Percentiles rank a stretch among this genome's conserved stretches.
Conservation (phyloP, 1,140 invertebrate genomes). For the Caenorhabditis tropicalis region DNA sequence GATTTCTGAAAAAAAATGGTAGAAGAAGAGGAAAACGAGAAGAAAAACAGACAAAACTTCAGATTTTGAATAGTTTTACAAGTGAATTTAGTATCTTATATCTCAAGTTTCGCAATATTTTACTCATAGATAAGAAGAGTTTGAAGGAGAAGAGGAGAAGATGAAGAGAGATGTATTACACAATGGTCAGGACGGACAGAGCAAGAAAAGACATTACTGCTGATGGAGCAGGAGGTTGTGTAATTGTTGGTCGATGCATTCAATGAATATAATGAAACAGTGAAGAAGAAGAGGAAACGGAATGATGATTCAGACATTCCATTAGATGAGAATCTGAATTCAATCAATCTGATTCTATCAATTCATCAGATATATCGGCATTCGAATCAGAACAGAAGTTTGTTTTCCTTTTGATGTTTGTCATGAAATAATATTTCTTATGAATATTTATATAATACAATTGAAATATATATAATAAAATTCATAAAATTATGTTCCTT, state of each 20-base stretch:
- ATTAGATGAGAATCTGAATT: no score
- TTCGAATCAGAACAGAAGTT: no score
- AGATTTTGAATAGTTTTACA: neutral
- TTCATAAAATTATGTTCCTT: neutral
- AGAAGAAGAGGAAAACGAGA: neutral
- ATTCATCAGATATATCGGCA: no score
- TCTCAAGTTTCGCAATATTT: conserved; percentile 33
- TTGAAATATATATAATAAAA: neutral
- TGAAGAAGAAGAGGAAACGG: no score
- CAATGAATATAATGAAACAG: no score
- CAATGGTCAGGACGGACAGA: neutral
- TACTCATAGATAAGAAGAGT: neutral
- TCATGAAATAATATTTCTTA: no score
- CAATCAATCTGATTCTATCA: no score
- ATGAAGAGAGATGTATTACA: neutral
- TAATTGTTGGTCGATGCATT: conserved; percentile 3
- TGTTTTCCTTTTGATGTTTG: no score
- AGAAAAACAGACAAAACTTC: neutral
- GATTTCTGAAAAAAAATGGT: neutral
- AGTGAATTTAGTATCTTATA: conserved; percentile 7
- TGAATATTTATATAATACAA: neutral
- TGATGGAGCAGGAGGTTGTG: conserved; percentile 23
- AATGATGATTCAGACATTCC: no score
- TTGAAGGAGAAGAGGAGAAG: neutral
- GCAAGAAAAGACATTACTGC: conserved; percentile 9